Percentiles rank a stretch among this genome's conserved stretches.
These are phyloP conservation scores for Hemicrepidius hirtus DNA, from an alignment of 2,888 invertebrate genomes.

Conservation along the genomic window DNA sequence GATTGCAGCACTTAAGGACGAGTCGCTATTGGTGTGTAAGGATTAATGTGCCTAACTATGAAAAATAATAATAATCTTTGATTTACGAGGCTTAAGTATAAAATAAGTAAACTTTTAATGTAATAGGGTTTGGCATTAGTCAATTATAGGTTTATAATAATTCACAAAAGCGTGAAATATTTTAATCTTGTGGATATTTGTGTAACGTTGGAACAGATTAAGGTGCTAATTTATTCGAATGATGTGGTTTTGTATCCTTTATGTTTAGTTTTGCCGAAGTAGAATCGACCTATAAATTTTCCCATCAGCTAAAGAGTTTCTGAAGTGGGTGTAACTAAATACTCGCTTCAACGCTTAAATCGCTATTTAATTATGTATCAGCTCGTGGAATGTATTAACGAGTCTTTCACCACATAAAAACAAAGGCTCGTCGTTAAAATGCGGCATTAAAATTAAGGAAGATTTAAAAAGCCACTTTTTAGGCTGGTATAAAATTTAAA, in stretches of 20 bases:
- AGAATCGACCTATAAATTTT: slow-evolving; percentile 16
- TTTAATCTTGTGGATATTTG: neutral
- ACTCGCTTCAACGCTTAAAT: slow-evolving; percentile 3
- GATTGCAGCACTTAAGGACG: no score
- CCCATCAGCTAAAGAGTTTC: slow-evolving; percentile 16
- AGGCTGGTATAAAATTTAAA: slow-evolving; percentile 39
- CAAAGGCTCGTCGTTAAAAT: slow-evolving; percentile 17
- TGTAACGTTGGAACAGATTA: neutral
- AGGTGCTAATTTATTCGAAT: slow-evolving; percentile 3
- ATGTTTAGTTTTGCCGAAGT: slow-evolving; percentile 8
- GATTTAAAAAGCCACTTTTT: slow-evolving; percentile 27
- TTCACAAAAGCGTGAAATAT: no score
- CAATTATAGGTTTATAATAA: no score
- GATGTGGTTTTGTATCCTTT: neutral
- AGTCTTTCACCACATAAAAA: slow-evolving; percentile 30
- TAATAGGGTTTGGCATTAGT: no score
- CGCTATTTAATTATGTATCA: slow-evolving; percentile 27
- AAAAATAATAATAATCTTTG: no score
- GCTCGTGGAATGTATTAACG: slow-evolving; percentile 25
- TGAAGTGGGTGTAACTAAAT: slow-evolving; percentile 24
- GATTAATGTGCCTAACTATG: no score
- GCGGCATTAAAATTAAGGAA: slow-evolving; percentile 27
- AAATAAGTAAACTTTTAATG: no score
- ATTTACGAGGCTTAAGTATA: no score
- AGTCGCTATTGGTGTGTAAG: no score